Base-by-base conservation (phyloP, 2,888 invertebrate species). In the Panorpa germanica region DNA sequence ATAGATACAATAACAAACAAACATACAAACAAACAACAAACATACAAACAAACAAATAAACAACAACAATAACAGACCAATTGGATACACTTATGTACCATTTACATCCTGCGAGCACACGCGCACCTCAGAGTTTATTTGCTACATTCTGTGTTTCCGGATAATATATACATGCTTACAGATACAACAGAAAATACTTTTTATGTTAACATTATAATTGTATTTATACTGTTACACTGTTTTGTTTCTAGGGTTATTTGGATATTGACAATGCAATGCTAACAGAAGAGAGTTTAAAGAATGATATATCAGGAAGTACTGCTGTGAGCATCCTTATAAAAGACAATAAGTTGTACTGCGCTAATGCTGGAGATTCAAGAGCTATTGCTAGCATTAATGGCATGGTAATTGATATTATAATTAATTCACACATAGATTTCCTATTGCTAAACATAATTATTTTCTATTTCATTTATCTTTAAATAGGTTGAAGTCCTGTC, bases 301-400 rank as follows among this genome's bases (percentile, higher is more conserved):
- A 86, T 50, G 91, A 93, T 52, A 73, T 90, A 48, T 88, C 91
- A 6, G 96, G 96, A 28, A 85, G 90, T 29, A 96, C 95, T 17
- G 95, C 93, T 5, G 75, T 93, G 28, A 73, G 78, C 29, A 71
- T 81, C 29, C 58, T 90, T 13, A 60, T 90, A 29, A 90, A 88
- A 57, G 73, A 86, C 43, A 71, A 74, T 47, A 70, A 68, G 38
- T 58, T 96, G 23, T 95, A 78, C 52, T 93, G 95, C 60, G 93
- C 86, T 32, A 98, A 98, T 52, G 91, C 90, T 7, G 98, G 98
- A 0, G 98, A 98, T 49, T 95, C 95, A 2, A 65, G 98, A 38
- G 90, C 93, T 2, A 73, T 99, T 15, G 90, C 86, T 13, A 80
- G 85, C 48, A 68, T 91, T 1, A 64, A 68, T 38, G 95, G 95